These are phyloP conservation scores for Lepidurus apus DNA, from an alignment of 1,140 invertebrate species.

Conservation along the genomic window DNA sequence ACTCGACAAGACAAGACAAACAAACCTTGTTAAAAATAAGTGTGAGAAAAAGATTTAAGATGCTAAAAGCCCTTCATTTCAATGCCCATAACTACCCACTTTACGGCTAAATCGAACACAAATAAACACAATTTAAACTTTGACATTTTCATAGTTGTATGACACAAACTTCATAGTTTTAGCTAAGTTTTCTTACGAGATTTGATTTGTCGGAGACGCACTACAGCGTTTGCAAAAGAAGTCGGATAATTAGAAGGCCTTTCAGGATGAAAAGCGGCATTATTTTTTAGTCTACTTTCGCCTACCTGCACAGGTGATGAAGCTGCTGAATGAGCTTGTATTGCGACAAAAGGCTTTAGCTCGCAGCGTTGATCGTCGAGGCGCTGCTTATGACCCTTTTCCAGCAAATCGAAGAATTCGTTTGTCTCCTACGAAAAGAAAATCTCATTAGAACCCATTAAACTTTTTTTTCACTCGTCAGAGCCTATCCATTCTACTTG, in stretches of 20 bases:
- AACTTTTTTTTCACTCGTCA: not conserved
- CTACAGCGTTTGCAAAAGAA: too few relatives aligned
- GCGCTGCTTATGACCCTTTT: conserved; percentile 2
- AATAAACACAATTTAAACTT: too few relatives aligned
- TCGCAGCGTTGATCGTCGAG: conserved; percentile 4
- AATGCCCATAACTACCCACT: too few relatives aligned
- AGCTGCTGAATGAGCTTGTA: not conserved
- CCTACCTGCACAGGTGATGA: not conserved
- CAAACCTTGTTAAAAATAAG: too few relatives aligned
- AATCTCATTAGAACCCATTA: not conserved
- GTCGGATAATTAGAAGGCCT: not conserved
- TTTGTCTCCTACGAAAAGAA: not conserved
- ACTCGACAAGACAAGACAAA: too few relatives aligned
- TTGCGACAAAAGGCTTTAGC: conserved; percentile 1
- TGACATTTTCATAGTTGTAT: too few relatives aligned
- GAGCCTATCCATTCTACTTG: not conserved
- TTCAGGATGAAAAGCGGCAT: not conserved
- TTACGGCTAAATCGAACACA: too few relatives aligned
- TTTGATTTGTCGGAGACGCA: too few relatives aligned
- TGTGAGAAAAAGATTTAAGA: too few relatives aligned
- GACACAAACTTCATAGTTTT: too few relatives aligned
- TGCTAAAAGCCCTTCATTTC: too few relatives aligned
- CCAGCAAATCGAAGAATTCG: not conserved
- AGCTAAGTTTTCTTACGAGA: too few relatives aligned
- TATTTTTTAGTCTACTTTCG: not conserved